Base-by-base conservation (phyloP, 2,888 invertebrate genomes). In the Drosophila greeni region DNA sequence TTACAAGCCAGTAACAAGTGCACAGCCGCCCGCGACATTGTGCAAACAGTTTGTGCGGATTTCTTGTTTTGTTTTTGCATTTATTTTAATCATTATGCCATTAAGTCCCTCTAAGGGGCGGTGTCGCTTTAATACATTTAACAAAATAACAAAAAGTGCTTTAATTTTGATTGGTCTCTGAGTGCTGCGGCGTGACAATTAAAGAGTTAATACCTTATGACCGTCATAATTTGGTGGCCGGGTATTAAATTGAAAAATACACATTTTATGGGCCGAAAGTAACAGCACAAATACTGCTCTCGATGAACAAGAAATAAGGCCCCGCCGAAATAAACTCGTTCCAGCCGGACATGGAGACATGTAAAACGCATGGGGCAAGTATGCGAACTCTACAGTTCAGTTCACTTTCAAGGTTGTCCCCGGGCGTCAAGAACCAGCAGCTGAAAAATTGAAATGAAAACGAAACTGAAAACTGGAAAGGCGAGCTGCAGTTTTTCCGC, bases 371-470 rank as follows among this genome's bases (percentile, higher is more conserved):
- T 55, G 65, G 55, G 66, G 57, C 53, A 61, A 72, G 59, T 72
- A 77, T 75, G 59, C 58, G 55, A 53, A 53, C 55, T 54, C 66
- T 5, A 31, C 56, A 67, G 68, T 68, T 61, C 64, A 60, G 71
- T 70, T 72, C 81, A 81, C 81, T 83, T 85, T 85, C 81, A 81
- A 81, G 81, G 81, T 81, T 85, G 83, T 23, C 40, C 51, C 51
- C 70, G 43, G 52, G 62, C 62, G 65, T 67, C 61, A 74, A 80
- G 83, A 80, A 33, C 39, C 20, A n/a, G 20, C 48, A 37, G 52
- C 53, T 36, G 24, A 36, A 54, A 55, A 55, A 26, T 54, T 12
- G 24, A 26, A 47, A 18, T 8, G 42, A 47, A 45, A 45, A 45
- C 45, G 45, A 47, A 47, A 47, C 56, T 56, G 16, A 40, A 33